A percentile compares a stretch with the other conserved stretches of the same genome.
These are phyloP conservation scores for Drosophila athabasca DNA, from an alignment of 1,140 invertebrate genomes.

Conservation along the genomic window DNA sequence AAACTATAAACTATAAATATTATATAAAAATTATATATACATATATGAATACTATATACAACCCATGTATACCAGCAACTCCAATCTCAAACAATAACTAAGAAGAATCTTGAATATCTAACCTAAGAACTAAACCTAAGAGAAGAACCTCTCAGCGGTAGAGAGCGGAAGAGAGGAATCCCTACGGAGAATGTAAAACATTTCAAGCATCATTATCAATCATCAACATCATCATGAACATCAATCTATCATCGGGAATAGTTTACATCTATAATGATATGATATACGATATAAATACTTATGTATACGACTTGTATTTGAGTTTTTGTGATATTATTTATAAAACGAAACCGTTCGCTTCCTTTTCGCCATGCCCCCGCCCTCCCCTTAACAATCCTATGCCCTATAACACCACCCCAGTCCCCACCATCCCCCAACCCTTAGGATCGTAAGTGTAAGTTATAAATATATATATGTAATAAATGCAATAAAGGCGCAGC, in stretches of 20 bases:
- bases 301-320: constrained; percentile 77
- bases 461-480: constrained; percentile 13
- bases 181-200: constrained; percentile 64
- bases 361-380: constrained; percentile 44
- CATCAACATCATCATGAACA: constrained; percentile 14
- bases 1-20: constrained; percentile 26
- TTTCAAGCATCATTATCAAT: constrained; percentile 46
- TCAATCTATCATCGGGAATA: constrained; percentile 25
- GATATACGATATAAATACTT: constrained; percentile 35
- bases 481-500: constrained; percentile 46
- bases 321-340: constrained; percentile 80
- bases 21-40: constrained; percentile 41
- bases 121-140: constrained; percentile 73
- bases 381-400: background rate
- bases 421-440: background rate
- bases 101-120: constrained; percentile 45
- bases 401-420: constrained; percentile 7
- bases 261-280: constrained; percentile 30
- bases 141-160: background rate
- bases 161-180: constrained; percentile 11
- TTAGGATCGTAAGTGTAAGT: constrained; percentile 42
- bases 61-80: constrained; percentile 45
- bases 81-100: constrained; percentile 55
- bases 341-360: constrained; percentile 66
- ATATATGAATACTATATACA: constrained; percentile 32